These are phyloP conservation scores for Psophia crepitans DNA, from an alignment of 2,113 vertebrate species.

Conservation along the genomic window DNA sequence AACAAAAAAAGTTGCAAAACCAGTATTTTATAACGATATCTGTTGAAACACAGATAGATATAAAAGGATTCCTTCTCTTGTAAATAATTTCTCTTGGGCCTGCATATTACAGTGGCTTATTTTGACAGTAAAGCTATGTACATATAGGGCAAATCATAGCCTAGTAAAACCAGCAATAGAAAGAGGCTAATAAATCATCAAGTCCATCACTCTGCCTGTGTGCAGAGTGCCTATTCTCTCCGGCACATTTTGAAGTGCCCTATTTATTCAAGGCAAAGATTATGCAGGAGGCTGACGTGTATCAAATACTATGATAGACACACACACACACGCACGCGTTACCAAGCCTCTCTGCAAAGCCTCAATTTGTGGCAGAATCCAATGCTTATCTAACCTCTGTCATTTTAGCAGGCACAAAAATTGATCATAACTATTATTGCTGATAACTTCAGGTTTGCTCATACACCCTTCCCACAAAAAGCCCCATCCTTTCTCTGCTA, in stretches of 20 bases:
- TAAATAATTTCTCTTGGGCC: neutral
- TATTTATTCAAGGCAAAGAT: neutral
- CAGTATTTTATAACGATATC: neutral
- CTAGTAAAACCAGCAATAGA: neutral
- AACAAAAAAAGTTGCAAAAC: neutral
- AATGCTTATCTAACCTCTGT: neutral
- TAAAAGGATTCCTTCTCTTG: neutral
- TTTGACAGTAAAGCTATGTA: neutral
- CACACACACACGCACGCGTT: neutral
- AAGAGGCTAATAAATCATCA: neutral
- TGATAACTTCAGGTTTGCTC: neutral
- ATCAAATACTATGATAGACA: neutral
- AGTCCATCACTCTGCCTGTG: neutral
- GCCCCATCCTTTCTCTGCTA: neutral
- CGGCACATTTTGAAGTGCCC: neutral
- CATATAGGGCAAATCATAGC: neutral
- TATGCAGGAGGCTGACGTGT: neutral
- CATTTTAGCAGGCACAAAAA: neutral
- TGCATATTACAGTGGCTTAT: neutral
- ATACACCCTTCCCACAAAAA: neutral
- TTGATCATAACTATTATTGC: neutral
- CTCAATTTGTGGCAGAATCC: neutral
- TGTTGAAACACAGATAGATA: neutral
- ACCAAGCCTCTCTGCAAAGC: neutral
- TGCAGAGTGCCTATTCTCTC: neutral